Evolutionary conservation across 2,888 invertebrate species (phyloP).

Genomic region (Heterodera filipjevi): DNA sequence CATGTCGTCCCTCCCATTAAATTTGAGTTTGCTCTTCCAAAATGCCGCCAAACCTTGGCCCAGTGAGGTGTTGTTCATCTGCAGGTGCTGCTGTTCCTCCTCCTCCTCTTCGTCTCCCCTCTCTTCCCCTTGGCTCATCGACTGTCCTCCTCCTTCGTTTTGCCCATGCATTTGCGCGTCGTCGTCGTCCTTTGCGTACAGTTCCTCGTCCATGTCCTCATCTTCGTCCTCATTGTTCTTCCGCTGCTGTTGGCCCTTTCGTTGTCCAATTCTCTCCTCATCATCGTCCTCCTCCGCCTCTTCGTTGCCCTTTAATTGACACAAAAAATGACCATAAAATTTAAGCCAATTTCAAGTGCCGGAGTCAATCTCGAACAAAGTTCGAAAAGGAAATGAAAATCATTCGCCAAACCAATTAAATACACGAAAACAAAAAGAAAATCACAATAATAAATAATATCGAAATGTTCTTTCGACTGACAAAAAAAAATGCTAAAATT

Average conservation of each 20-base stretch:
- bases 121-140: neutral
- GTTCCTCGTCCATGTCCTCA: conserved; percentile 10
- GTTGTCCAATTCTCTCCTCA: neutral
- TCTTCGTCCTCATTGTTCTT: neutral
- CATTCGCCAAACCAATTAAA: too few relatives aligned
- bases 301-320: neutral
- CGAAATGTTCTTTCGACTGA: too few relatives aligned
- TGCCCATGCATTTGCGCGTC: neutral
- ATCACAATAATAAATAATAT: too few relatives aligned
- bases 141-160: neutral
- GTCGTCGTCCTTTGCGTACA: neutral
- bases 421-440: too few relatives aligned
- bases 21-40: neutral
- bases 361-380: too few relatives aligned
- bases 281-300: conserved; percentile 16
- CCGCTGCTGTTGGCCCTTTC: too few relatives aligned
- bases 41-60: neutral
- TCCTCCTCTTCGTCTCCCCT: neutral
- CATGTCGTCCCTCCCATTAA: neutral
- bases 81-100: neutral
- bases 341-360: neutral
- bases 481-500: too few relatives aligned
- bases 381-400: too few relatives aligned
- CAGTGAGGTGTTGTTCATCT: neutral
- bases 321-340: neutral